These are phyloP conservation scores for Nycticorax nycticorax DNA, from an alignment of 2,113 vertebrate species.

Conservation along the genomic window DNA sequence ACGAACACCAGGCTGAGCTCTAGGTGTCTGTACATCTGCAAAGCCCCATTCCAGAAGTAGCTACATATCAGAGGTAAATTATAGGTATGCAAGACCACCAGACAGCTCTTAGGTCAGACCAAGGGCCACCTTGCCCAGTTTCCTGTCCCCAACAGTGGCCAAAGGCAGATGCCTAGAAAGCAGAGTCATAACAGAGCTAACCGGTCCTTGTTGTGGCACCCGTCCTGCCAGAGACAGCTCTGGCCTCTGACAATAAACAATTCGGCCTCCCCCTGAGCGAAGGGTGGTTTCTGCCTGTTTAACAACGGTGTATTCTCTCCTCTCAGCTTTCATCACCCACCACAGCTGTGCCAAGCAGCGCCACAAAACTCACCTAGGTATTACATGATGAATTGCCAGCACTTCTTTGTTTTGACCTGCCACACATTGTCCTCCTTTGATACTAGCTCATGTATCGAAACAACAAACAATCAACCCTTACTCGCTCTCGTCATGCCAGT, in stretches of 20 bases:
- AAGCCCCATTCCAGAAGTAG: not conserved
- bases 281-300: not conserved
- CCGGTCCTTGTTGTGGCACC: rapidly evolving
- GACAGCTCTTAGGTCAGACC: not conserved
- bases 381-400: not conserved
- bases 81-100: not conserved
- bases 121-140: not conserved
- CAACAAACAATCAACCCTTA: rapidly evolving
- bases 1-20: not conserved
- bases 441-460: rapidly evolving
- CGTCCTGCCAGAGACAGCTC: not conserved
- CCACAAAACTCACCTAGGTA: not conserved
- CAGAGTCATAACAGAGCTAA: not conserved
- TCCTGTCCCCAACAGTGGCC: not conserved
- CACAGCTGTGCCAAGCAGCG: not conserved
- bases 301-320: not conserved
- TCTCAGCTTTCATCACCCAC: not conserved
- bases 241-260: not conserved
- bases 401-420: not conserved
- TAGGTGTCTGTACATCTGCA: not conserved
- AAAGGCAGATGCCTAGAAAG: not conserved
- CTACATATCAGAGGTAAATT: not conserved
- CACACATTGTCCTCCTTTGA: not conserved
- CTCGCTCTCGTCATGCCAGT: rapidly evolving
- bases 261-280: not conserved